A percentile compares a stretch with the other conserved stretches of the same genome.
phyloP scores from a whole-genome alignment of 2,888 invertebrate species.

The Ichneumoninae sp. region DNA sequence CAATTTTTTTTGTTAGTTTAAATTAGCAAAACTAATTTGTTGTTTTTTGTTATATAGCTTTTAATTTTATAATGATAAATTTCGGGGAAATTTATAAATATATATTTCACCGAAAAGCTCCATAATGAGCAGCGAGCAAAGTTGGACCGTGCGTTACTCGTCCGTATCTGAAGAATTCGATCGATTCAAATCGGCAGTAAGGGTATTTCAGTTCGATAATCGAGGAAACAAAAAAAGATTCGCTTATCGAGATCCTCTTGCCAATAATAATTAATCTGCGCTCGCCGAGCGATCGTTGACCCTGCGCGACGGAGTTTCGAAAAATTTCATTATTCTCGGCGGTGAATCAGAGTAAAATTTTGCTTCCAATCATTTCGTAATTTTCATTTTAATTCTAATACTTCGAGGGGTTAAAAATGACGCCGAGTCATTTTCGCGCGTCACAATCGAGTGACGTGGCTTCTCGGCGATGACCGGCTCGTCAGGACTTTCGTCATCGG shows the following conservation, averaged over 20 bases:
- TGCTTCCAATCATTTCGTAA: not conserved
- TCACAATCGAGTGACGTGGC: not conserved
- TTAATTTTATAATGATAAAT: not conserved
- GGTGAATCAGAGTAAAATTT: not conserved
- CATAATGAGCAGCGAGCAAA: not conserved
- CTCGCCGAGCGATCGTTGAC: constrained; percentile 52
- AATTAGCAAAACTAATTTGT: too few species aligned
- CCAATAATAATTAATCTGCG: constrained; percentile 46
- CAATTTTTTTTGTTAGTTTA: too few species aligned
- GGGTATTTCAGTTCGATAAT: not conserved
- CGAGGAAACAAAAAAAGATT: constrained; percentile 19
- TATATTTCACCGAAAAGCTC: not conserved
- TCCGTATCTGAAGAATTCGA: constrained; percentile 1
- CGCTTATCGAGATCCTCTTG: constrained; percentile 35
- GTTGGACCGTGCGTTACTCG: not conserved
- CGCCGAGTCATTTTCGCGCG: not conserved
- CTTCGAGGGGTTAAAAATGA: not conserved
- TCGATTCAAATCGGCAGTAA: not conserved
- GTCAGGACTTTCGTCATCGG: not conserved
- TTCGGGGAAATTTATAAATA: not conserved
- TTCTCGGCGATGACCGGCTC: not conserved
- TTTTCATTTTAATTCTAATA: not conserved
- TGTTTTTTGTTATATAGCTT: too few species aligned
- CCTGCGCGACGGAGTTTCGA: constrained; percentile 5
- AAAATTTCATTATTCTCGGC: not conserved